Evolutionary conservation across 2,113 vertebrate genomes (phyloP).

Genomic region (Pterocles orientalis): DNA sequence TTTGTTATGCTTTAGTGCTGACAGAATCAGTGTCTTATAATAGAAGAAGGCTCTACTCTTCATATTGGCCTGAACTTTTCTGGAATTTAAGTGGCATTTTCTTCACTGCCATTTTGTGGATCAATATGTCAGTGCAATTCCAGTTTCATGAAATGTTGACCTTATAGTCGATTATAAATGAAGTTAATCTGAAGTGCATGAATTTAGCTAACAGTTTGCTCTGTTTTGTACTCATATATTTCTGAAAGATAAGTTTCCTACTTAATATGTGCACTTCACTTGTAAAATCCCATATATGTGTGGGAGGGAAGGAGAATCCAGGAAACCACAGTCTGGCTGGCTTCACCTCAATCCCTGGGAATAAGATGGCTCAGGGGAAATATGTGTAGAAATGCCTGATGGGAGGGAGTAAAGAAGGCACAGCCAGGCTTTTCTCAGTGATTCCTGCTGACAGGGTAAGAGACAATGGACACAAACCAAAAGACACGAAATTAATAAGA

Average conservation of each 20-base stretch:
- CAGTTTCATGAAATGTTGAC: neutral
- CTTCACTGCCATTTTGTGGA: neutral
- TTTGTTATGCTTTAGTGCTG: neutral
- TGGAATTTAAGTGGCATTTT: neutral
- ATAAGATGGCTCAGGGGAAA: neutral
- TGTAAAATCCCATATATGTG: neutral
- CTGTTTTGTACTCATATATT: neutral
- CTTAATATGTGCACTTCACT: neutral
- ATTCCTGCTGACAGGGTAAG: neutral
- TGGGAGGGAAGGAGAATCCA: neutral
- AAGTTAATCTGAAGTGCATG: neutral
- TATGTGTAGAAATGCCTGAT: neutral
- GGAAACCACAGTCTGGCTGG: neutral
- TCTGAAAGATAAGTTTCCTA: neutral
- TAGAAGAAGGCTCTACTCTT: neutral
- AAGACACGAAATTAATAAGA: neutral
- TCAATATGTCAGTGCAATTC: neutral
- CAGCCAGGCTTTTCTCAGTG: neutral
- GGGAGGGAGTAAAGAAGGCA: neutral
- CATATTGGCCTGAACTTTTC: neutral
- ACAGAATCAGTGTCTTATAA: neutral
- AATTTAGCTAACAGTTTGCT: neutral
- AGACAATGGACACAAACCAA: neutral
- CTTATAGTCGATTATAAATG: neutral
- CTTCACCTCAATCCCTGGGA: neutral